Percentiles rank a stretch among this genome's conserved stretches.
Evolutionary conservation across 2,113 vertebrate genomes (phyloP).

Genomic region (Mola mola): DNA sequence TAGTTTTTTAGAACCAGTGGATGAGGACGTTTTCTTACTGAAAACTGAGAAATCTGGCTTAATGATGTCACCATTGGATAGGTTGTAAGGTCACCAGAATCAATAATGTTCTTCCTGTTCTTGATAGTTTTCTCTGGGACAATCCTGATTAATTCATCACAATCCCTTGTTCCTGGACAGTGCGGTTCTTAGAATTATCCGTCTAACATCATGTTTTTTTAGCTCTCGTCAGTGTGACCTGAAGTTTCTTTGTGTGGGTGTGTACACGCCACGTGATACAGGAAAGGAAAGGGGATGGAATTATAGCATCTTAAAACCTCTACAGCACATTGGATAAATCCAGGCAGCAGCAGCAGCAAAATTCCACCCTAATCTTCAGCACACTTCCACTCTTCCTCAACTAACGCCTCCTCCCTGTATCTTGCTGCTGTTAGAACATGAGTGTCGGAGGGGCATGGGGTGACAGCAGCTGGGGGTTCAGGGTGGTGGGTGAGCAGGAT

Average conservation of each 20-base stretch:
- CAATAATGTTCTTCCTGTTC: neutral
- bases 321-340: conserved; percentile 75
- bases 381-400: conserved; percentile 57
- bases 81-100: rapidly evolving
- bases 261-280: conserved; percentile 36
- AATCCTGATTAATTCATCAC: too few species aligned
- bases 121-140: too few species aligned
- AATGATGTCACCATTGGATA: too few species aligned
- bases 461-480: conserved; percentile 21
- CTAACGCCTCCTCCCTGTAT: conserved; percentile 43
- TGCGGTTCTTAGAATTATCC: conserved; percentile 35
- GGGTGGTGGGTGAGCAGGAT: conserved; percentile 29
- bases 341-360: conserved; percentile 68
- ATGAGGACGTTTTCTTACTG: too few species aligned
- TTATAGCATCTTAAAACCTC: conserved; percentile 71
- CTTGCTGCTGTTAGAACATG: conserved; percentile 74
- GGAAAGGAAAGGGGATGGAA: conserved; percentile 48
- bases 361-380: conserved; percentile 67
- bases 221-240: conserved; percentile 45
- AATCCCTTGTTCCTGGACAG: conserved; percentile 7
- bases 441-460: conserved; percentile 43
- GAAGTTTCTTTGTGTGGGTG: conserved; percentile 35
- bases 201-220: conserved; percentile 47
- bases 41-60: too few species aligned
- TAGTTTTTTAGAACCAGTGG: too few species aligned